Percentiles rank a stretch among this genome's conserved stretches.
Conservation (phyloP, 1,140 invertebrate species). For the Drosophila sucinea region DNA sequence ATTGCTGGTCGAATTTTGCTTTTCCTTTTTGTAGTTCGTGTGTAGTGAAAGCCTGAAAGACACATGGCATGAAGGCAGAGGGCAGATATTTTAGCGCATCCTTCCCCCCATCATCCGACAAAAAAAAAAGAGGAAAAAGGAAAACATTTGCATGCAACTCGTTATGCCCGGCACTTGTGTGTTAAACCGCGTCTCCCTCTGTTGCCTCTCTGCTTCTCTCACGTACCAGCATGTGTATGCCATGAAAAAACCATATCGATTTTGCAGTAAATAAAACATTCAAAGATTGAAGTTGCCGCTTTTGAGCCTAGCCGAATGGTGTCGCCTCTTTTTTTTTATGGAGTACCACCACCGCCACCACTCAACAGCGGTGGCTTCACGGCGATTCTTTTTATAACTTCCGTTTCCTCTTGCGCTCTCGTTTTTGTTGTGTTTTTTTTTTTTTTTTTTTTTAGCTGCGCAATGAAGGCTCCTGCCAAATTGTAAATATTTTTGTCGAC, state of each 20-base stretch:
- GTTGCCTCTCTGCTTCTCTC: not conserved
- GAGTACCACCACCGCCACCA: conserved; percentile 31
- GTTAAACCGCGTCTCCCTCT: conserved; percentile 49
- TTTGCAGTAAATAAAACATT: conserved; percentile 81
- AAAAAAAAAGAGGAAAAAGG: conserved; percentile 29
- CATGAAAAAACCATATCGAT: conserved; percentile 74
- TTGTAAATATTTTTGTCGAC: conserved; percentile 80
- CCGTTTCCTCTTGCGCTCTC: conserved; percentile 51
- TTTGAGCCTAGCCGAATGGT: conserved; percentile 80
- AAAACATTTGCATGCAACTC: conserved; percentile 77
- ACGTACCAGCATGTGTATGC: conserved; percentile 31
- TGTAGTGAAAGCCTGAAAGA: conserved; percentile 36
- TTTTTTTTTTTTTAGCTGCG: conserved; percentile 12
- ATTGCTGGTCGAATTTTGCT: conserved; percentile 57
- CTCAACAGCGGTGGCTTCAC: conserved; percentile 30
- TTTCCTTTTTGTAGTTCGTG: conserved; percentile 32
- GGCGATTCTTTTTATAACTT: conserved; percentile 77
- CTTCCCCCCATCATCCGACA: not conserved
- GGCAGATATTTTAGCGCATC: conserved; percentile 57
- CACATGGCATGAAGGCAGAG: conserved; percentile 31
- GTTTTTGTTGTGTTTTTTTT: not conserved
- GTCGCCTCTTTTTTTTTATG: conserved; percentile 77
- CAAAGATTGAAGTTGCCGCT: conserved; percentile 80
- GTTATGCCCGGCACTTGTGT: conserved; percentile 78
- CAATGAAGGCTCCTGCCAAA: conserved; percentile 59